Evolutionary conservation across 1,140 invertebrate species (phyloP).

Genomic region (Ericerus pela): DNA sequence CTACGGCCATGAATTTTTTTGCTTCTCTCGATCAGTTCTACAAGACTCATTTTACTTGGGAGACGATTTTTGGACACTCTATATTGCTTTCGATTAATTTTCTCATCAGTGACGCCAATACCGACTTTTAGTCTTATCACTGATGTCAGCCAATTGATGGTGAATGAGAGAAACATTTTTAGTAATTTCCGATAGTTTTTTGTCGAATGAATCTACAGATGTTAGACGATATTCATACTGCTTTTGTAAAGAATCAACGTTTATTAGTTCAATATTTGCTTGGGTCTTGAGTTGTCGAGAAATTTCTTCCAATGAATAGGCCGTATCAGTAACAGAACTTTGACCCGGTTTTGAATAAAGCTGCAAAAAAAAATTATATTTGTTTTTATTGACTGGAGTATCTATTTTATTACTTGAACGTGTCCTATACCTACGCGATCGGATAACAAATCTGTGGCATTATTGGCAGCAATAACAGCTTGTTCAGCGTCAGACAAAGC

Average conservation of each 20-base stretch:
- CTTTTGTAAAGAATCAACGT: slow-evolving; percentile 23
- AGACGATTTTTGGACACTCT: too few relatives aligned
- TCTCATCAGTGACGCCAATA: neutral
- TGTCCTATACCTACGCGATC: slow-evolving; percentile 21
- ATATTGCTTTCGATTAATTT: too few relatives aligned
- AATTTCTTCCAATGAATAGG: slow-evolving; percentile 27
- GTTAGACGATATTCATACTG: slow-evolving; percentile 33
- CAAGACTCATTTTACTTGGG: too few relatives aligned
- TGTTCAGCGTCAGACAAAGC: slow-evolving; percentile 43
- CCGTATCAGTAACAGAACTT: slow-evolving; percentile 20
- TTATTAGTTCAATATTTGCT: slow-evolving; percentile 16
- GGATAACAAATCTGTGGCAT: slow-evolving; percentile 43
- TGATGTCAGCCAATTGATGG: slow-evolving; percentile 32
- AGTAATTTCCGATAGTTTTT: slow-evolving; percentile 36
- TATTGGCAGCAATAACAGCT: slow-evolving; percentile 35
- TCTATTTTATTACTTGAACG: neutral
- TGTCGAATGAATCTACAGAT: slow-evolving; percentile 34
- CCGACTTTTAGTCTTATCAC: neutral
- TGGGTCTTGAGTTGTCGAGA: slow-evolving; percentile 18
- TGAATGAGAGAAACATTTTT: slow-evolving; percentile 39
- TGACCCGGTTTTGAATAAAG: slow-evolving; percentile 8
- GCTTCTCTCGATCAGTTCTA: too few relatives aligned
- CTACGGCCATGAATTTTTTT: too few relatives aligned
- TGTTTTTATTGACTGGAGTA: neutral
- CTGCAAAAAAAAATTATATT: neutral